Base-by-base conservation (phyloP, 2,113 vertebrate genomes). In the Scomber colias region DNA sequence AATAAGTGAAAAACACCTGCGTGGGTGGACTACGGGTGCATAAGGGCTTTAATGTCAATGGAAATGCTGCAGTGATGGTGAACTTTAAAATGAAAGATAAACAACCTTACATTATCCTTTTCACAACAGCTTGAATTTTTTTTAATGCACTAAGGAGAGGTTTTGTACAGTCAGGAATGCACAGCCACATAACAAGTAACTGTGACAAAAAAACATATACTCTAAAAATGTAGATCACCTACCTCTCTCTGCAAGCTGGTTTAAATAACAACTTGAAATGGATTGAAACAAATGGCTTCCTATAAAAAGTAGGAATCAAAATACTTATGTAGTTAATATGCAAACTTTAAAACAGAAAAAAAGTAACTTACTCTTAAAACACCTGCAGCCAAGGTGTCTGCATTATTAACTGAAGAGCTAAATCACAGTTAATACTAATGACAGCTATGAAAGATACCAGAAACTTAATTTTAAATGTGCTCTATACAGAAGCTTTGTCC, bases 1-100 rank as follows among this genome's bases (percentile, higher is more conserved):
- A 84, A 75, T 79, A 84, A 77, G 72, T 78, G 75, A 83, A 83
- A 85, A 83, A 84, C 87, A 85, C 73, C 83, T 87, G 75, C 67
- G 84, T 87, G 77, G 81, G 80, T 79, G 77, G 73, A 81, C 55
- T 56, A 62, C 14, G 65, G 72, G 48, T 70, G 57, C 57, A 45
- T 66, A 30, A 82, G 68, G 70, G 68, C 79, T 86, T 81, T 63
- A 65, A 76, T 69, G 48, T 61, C 55, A 30, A 59, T 55, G 50
- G 35, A 79, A 68, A 21, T 73, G 56, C 60, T 61, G 67, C 40
- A 75, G 69, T 40, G 76, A 73, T 21, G 73, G 70, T 56, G n/a
- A 78, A 64, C 57, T 82, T 81, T 77, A 54, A 51, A 63, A 59
- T 76, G 76, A 15, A 70, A 82, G 27, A 30, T 40, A 9, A 24